Conservation (phyloP, 2,888 invertebrate species). For the Thecocarcelia acutangulata region DNA sequence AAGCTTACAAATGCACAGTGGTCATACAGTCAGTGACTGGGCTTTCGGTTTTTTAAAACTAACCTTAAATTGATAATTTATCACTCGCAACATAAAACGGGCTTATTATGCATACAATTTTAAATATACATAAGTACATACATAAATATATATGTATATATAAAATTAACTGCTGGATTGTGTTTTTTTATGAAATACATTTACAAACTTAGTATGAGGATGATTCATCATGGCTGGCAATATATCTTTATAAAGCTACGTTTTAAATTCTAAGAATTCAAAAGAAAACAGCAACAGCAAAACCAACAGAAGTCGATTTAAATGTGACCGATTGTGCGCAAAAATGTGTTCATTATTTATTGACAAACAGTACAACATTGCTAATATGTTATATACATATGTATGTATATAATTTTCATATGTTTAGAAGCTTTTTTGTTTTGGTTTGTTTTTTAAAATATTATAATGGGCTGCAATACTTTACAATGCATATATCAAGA, state of each 20-base stretch:
- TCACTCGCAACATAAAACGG: conserved; percentile 3
- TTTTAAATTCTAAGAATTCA: conserved; percentile 57
- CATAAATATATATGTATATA: neutral
- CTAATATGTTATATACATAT: too few species aligned
- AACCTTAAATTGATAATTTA: too few species aligned
- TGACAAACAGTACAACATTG: neutral
- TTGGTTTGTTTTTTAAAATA: too few species aligned
- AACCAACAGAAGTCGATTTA: neutral
- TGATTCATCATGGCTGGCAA: conserved; percentile 58
- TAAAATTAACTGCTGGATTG: conserved; percentile 2
- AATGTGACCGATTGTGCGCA: neutral
- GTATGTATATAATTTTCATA: too few species aligned
- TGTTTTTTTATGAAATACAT: conserved; percentile 21
- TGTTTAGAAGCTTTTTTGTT: too few species aligned
- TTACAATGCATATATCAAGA: too few species aligned
- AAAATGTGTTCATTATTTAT: neutral
- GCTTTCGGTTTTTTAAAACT: too few species aligned
- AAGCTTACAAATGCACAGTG: conserved; percentile 24
- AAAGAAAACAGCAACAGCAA: conserved; percentile 16
- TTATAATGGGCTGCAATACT: too few species aligned
- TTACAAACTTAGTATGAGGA: conserved; percentile 40
- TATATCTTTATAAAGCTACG: conserved; percentile 20
- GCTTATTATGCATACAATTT: neutral
- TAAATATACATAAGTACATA: neutral
- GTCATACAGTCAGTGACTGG: conserved; percentile 7